Evolutionary conservation across 2,888 invertebrate species (phyloP), one percentile per base, ranked within the genome.

Genomic region (Conchocele bisecta): DNA sequence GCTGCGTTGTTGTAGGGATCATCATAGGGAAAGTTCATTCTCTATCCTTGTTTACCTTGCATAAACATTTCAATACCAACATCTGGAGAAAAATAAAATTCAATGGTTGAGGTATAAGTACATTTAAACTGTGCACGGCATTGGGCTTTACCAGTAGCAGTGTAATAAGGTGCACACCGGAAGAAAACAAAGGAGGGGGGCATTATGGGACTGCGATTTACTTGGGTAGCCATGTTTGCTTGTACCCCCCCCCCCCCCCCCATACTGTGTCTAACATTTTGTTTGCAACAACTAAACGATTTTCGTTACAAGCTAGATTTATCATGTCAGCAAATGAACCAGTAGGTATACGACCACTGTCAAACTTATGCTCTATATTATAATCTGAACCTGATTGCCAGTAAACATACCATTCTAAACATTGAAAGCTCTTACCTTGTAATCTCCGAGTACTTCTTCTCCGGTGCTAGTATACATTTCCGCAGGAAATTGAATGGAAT

Each of bases 321-420:
- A 15, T 22, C n/a, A 53, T 51, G 1, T 29, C 53, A 20, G 61
- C 53, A 33, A 63, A 53, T 9, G 51, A 7, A 7, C 61, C 53
- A 15, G 44, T 26, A 15, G 61, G 61, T 3, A 53, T 53, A 13
- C 61, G 24, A 1, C 44, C 63, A 1, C 35, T 46, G 37, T 54
- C 42, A 24, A 63, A 35, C 4, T 53, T 28, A 44, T 63, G 54
- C 3, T 0, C 20, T n/a, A 44, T 3, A 2, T 33, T 3, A 28
- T n/a, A 54, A 2, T 29, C 26, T 7, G n/a, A 11, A 0, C 63
- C 63, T 2, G 54, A 22, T 3, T 53, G 17, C 63, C 54, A 54
- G 56, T 56, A 37, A 64, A 64, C 20, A 64, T 11, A n/a, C 64
- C 64, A n/a, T 64, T 64, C 28, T 64, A 56, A 2, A 24, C n/a